Evolutionary conservation across 1,140 invertebrate species (phyloP).

Genomic region (Leptinotarsa undecemlineata): DNA sequence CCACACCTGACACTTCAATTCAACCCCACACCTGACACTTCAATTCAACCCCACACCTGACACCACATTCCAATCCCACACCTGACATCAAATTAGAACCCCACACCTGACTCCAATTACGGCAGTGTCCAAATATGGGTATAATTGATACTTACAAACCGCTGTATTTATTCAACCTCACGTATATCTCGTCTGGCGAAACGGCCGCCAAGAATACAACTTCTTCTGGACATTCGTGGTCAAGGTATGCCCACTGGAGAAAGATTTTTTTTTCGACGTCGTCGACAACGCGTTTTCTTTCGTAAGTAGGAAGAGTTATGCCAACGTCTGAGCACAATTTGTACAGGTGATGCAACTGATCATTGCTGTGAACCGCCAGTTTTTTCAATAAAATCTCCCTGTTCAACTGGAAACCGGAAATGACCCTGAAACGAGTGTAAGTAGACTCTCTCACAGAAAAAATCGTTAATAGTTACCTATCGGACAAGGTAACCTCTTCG

Average conservation of each 20-base stretch:
- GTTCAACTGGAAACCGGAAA: constrained; percentile 38
- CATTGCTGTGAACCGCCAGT: constrained; percentile 27
- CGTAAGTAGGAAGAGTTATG: constrained; percentile 42
- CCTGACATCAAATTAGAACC: too few relatives aligned
- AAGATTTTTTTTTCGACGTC: constrained; percentile 32
- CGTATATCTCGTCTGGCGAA: constrained; percentile 44
- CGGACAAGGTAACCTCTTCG: constrained; percentile 34
- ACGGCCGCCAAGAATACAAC: constrained; percentile 40
- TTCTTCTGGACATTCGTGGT: constrained; percentile 33
- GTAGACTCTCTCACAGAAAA: neutral
- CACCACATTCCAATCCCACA: too few relatives aligned
- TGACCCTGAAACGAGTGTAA: constrained; percentile 16
- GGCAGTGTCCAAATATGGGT: too few relatives aligned
- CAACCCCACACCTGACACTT: too few relatives aligned
- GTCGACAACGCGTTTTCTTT: constrained; percentile 10
- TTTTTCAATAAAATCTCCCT: constrained; percentile 38
- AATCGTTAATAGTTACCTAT: neutral
- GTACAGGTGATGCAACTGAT: constrained; percentile 40
- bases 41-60: too few relatives aligned
- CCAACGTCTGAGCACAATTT: constrained; percentile 37
- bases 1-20: too few relatives aligned
- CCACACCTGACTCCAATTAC: too few relatives aligned
- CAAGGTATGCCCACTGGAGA: constrained; percentile 44
- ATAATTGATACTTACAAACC: constrained; percentile 39
- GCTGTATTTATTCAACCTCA: constrained; percentile 42